phyloP scores from a whole-genome alignment of 64 coral and sea anemone genomes.

The Exaiptasia diaphana region DNA sequence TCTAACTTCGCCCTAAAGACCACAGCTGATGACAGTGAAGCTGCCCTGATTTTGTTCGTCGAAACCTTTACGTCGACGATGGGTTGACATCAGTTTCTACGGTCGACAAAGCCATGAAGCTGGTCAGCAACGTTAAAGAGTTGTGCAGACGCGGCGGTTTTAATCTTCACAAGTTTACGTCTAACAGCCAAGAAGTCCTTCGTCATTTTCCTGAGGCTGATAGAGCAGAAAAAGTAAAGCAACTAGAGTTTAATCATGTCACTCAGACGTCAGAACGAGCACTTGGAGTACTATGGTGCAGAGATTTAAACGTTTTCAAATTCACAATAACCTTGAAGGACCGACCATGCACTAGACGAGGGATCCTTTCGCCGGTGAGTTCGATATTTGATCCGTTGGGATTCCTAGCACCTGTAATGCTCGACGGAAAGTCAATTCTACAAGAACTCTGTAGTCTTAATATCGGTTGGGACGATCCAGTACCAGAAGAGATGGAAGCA shows the following conservation, averaged over 20 bases:
- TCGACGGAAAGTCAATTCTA: conserved; percentile 6
- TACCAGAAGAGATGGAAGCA: neutral
- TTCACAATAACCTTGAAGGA: neutral
- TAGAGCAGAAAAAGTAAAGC: neutral
- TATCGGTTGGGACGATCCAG: conserved; percentile 21
- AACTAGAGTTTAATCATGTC: neutral
- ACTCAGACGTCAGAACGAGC: neutral
- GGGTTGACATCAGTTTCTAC: neutral
- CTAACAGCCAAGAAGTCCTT: neutral
- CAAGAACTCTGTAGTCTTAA: neutral
- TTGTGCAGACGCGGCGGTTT: neutral
- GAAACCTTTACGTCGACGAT: neutral
- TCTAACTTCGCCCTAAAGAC: neutral
- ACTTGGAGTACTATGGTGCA: neutral
- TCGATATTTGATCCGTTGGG: conserved; percentile 11
- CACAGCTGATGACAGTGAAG: neutral
- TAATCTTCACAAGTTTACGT: neutral
- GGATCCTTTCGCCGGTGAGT: neutral
- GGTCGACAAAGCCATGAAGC: neutral
- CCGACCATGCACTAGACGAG: neutral
- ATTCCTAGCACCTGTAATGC: conserved; percentile 1
- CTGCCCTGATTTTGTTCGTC: neutral
- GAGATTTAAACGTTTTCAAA: neutral
- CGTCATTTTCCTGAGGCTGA: neutral
- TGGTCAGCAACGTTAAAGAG: neutral